A percentile compares a stretch with the other conserved stretches of the same genome.
These are phyloP conservation scores for Thryonomys swinderianus DNA, from an alignment of 2,113 vertebrate species.

Conservation along the genomic window DNA sequence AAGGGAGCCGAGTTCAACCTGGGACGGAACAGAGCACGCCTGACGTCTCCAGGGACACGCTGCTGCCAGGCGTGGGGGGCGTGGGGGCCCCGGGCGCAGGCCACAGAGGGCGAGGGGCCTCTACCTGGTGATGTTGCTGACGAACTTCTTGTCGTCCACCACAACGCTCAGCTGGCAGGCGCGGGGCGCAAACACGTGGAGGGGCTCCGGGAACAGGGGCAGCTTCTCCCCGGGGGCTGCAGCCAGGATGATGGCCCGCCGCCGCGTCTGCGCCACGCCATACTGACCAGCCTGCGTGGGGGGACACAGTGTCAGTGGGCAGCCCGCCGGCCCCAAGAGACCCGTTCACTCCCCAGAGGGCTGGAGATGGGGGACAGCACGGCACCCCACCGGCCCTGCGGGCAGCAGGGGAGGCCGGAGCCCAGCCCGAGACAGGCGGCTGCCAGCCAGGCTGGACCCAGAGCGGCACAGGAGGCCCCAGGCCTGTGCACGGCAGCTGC, in stretches of 20 bases:
- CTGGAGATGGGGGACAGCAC: fast-evolving
- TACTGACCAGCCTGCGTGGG: constrained; percentile 94
- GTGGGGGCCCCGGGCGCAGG: background rate
- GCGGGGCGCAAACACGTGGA: constrained; percentile 95
- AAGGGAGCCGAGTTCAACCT: constrained; percentile 95
- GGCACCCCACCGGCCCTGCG: fast-evolving
- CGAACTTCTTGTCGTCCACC: constrained; percentile 95
- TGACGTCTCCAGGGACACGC: too few species aligned
- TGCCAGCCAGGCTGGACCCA: background rate
- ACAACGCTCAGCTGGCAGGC: constrained; percentile 95
- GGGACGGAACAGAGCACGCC: background rate
- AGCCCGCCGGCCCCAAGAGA: background rate
- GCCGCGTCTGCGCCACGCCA: constrained; percentile 95
- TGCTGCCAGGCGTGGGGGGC: background rate
- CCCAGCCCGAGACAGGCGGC: background rate
- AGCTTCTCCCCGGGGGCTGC: constrained; percentile 95
- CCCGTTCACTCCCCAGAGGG: too few species aligned
- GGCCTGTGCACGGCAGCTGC: too few species aligned
- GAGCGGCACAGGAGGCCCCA: background rate
- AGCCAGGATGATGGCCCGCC: constrained; percentile 95
- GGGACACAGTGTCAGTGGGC: fast-evolving
- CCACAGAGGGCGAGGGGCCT: background rate
- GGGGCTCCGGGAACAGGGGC: constrained; percentile 94
- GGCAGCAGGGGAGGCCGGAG: fast-evolving
- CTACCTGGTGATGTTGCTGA: constrained; percentile 96